phyloP scores from a whole-genome alignment of 2,113 vertebrate genomes.

The Sinocyclocheilus anophthalmus region DNA sequence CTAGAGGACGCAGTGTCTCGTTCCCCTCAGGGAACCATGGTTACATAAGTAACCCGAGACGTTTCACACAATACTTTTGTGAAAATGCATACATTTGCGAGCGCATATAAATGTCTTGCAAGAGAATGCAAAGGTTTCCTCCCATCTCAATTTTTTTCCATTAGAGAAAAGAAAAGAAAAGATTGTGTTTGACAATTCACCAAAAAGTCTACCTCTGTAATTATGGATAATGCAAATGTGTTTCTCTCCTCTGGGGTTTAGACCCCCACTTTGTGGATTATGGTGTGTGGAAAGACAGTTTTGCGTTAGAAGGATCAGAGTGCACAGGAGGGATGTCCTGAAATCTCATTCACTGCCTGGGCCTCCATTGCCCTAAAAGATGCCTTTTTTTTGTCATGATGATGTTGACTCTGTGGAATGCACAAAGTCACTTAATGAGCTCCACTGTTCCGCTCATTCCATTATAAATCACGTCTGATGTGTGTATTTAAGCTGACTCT shows the following conservation, averaged over 20 bases:
- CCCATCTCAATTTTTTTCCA: too few relatives aligned
- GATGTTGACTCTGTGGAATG: constrained; percentile 27
- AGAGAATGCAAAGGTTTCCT: too few relatives aligned
- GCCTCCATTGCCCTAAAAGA: constrained; percentile 33
- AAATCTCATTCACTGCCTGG: constrained; percentile 28
- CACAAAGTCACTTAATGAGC: constrained; percentile 44
- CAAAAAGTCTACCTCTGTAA: background rate
- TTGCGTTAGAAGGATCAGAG: constrained; percentile 41
- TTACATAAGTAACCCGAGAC: too few relatives aligned
- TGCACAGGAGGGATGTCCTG: background rate
- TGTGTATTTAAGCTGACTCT: constrained; percentile 22
- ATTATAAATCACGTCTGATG: constrained; percentile 5
- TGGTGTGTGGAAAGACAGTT: background rate
- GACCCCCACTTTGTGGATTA: background rate
- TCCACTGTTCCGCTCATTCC: background rate
- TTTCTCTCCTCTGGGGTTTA: background rate
- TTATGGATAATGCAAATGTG: constrained; percentile 27
- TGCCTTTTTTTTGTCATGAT: constrained; percentile 50
- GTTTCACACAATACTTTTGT: too few relatives aligned
- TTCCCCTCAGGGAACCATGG: too few relatives aligned
- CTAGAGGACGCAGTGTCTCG: too few relatives aligned
- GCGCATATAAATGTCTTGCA: too few relatives aligned
- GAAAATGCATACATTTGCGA: too few relatives aligned
- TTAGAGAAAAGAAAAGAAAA: too few relatives aligned
- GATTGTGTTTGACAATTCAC: background rate